Evolutionary conservation across 2,888 invertebrate species (phyloP).

Genomic region (Leistus spinibarbis): DNA sequence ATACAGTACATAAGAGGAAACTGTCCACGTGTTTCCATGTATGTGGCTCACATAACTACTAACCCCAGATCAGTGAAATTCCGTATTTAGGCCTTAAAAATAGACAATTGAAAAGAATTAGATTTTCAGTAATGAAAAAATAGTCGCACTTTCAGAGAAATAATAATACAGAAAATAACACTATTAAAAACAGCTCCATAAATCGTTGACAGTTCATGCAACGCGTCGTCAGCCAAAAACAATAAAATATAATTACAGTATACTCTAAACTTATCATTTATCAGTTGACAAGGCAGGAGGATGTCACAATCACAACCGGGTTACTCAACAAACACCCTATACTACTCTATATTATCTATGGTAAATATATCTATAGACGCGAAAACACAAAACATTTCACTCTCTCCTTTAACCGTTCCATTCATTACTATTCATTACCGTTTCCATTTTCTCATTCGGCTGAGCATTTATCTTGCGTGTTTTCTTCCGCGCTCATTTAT

Average conservation of each 20-base stretch:
- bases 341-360: neutral
- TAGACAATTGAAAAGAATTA: no score
- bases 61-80: no score
- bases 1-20: no score
- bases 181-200: neutral
- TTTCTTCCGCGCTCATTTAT: conserved; percentile 52
- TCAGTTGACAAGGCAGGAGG: neutral
- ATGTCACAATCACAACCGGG: neutral
- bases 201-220: neutral
- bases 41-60: no score
- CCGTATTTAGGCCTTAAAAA: no score
- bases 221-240: conserved; percentile 6
- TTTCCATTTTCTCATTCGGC: conserved; percentile 55
- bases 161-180: no score
- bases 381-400: conserved; percentile 51
- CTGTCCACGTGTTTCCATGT: no score
- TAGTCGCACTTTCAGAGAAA: no score
- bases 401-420: conserved; percentile 54
- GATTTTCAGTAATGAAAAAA: no score
- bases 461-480: conserved; percentile 54
- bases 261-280: conserved; percentile 33
- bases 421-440: conserved; percentile 57
- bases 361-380: neutral
- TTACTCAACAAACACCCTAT: neutral
- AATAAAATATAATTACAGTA: conserved; percentile 35